Evolutionary conservation across 2,888 invertebrate genomes (phyloP).

Genomic region (Leptarthrus brevirostris): DNA sequence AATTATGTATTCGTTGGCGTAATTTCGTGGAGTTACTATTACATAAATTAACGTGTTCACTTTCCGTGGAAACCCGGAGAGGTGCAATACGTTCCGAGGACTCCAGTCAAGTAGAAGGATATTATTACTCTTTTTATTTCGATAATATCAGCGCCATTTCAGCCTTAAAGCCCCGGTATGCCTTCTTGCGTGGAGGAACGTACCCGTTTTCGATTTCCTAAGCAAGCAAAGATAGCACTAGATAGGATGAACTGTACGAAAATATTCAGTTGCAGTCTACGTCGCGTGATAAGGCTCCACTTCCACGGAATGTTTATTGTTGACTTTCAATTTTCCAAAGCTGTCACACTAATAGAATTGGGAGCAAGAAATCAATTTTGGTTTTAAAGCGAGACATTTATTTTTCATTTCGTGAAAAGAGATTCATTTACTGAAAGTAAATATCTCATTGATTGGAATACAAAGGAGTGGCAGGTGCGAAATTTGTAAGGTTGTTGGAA

Average conservation of each 20-base stretch:
- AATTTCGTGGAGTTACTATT: conserved; percentile 16
- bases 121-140: conserved; percentile 32
- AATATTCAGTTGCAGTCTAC: conserved; percentile 39
- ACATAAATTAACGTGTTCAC: conserved; percentile 11
- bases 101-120: background rate
- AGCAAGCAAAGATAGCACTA: background rate
- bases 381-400: conserved; percentile 33
- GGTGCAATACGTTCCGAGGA: background rate
- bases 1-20: background rate
- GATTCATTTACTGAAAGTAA: conserved; percentile 37
- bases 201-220: background rate
- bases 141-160: conserved; percentile 26
- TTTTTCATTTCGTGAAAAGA: conserved; percentile 23
- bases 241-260: conserved; percentile 13
- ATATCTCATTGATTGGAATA: conserved; percentile 39
- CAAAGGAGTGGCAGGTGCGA: background rate
- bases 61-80: background rate
- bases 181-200: background rate
- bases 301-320: conserved; percentile 40
- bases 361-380: conserved; percentile 36
- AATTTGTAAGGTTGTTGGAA: too few species aligned
- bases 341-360: conserved; percentile 37
- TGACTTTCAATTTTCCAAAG: conserved; percentile 44
- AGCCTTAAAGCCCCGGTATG: background rate
- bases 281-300: conserved; percentile 31